Base-by-base conservation (phyloP, 2,113 vertebrate species). In the Gadus macrocephalus region DNA sequence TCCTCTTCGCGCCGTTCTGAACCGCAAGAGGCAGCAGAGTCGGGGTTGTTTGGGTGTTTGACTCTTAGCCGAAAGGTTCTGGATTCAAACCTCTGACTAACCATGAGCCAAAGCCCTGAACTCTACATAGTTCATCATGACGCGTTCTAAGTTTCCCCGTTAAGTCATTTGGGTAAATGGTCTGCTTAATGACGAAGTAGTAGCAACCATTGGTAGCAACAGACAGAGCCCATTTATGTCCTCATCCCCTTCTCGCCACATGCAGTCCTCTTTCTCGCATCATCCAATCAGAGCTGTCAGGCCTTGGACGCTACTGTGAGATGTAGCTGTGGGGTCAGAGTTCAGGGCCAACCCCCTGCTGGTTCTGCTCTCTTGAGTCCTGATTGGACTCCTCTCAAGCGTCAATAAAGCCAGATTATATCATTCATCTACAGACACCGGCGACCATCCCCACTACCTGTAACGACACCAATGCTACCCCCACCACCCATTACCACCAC, bases 381-480 rank as follows among this genome's bases (percentile, higher is more conserved):
- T 73, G 79, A 85, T 76, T 72, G 35, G 72, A 83, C 82, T 83
- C 85, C 81, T 73, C 80, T 86, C 85, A 86, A 83, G 84, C 81
- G 76, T 84, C 85, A 83, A 77, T 86, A 83, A 85, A 83, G 84
- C 80, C 82, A 84, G 81, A 87, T 87, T 82, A 84, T 83, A 81
- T 87, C 84, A 78, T 78, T 87, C 84, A 77, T 85, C 80, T 80
- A 59, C 4, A 72, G 75, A 86, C 42, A 67, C 79, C 80, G 83
- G 5, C 3, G 31, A 67, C 79, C 73, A 68, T 55, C 42, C 42
- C 42, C 42, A 49, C 42, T 9, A 2, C 42, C 42, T 35, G 31
- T 35, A 35, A 35, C 31, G 5, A 4, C 31, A 35, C 31, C 31
- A 35, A 35, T 7, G 6, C 5, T 35, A 35, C 31, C 31, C 31